phyloP scores from a whole-genome alignment of 2,113 vertebrate genomes.

The Tychaedon coryphoeus region DNA sequence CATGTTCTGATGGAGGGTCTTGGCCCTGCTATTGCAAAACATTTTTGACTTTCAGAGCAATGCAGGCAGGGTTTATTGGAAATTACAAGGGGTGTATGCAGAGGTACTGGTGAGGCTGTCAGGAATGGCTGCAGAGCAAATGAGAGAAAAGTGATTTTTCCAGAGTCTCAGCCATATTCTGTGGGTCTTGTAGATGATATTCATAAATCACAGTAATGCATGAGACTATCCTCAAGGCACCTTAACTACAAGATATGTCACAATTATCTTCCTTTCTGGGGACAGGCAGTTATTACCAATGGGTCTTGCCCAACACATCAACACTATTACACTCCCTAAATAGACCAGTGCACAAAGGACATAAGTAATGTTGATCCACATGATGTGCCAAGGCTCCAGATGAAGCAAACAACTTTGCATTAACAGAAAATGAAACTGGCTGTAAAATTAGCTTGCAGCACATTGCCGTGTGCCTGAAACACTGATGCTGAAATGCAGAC shows the following conservation, averaged over 20 bases:
- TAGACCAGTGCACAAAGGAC: conserved; percentile 41
- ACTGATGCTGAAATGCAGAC: background rate
- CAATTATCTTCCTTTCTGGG: conserved; percentile 58
- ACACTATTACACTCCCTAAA: conserved; percentile 45
- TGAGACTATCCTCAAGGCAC: conserved; percentile 29
- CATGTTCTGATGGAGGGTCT: background rate
- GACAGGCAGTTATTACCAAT: conserved; percentile 49
- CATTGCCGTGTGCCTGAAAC: background rate
- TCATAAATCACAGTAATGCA: conserved; percentile 4
- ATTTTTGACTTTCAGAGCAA: background rate
- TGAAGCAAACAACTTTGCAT: conserved; percentile 31
- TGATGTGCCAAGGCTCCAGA: conserved; percentile 22
- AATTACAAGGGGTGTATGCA: background rate
- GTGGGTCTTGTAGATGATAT: background rate
- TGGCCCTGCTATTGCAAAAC: background rate
- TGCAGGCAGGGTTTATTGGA: background rate
- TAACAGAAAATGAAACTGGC: conserved; percentile 19
- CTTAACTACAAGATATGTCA: conserved; percentile 47
- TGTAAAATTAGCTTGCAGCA: conserved; percentile 4
- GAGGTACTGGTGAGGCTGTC: background rate
- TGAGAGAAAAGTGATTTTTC: conserved; percentile 11
- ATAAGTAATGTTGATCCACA: conserved; percentile 11
- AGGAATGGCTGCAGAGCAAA: background rate
- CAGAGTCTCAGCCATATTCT: background rate
- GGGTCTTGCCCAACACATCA: conserved; percentile 30